Evolutionary conservation across 2,113 vertebrate species (phyloP).

Genomic region (Tetrao urogallus): DNA sequence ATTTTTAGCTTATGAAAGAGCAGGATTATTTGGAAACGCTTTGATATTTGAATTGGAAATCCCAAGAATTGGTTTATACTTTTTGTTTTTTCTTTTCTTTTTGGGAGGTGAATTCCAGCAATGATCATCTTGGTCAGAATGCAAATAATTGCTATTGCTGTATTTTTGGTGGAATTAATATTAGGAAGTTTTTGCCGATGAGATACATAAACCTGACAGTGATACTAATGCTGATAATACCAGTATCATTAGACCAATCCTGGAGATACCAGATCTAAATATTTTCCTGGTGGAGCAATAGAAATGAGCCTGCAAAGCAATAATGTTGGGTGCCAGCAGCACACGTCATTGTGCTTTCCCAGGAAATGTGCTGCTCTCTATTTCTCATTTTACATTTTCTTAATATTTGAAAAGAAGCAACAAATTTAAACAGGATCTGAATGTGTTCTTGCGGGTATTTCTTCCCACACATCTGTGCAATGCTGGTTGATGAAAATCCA

Average conservation of each 20-base stretch:
- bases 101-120: fast-evolving
- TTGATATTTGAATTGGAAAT: neutral
- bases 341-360: neutral
- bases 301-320: neutral
- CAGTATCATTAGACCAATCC: neutral
- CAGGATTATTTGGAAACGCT: neutral
- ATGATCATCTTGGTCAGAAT: neutral
- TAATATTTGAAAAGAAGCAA: neutral
- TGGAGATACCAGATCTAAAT: neutral
- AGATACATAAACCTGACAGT: neutral
- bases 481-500: neutral
- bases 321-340: neutral
- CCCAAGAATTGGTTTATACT: neutral
- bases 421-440: neutral
- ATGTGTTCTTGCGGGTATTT: neutral
- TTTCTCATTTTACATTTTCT: neutral
- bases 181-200: neutral
- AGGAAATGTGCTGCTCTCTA: neutral
- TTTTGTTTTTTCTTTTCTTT: neutral
- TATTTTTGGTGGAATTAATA: neutral
- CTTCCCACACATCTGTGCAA: fast-evolving
- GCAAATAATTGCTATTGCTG: neutral
- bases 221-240: neutral
- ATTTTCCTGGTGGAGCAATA: constrained; percentile 1
- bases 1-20: neutral